These are phyloP conservation scores for Fulica atra DNA, from an alignment of 2,113 vertebrate species.

Conservation along the genomic window DNA sequence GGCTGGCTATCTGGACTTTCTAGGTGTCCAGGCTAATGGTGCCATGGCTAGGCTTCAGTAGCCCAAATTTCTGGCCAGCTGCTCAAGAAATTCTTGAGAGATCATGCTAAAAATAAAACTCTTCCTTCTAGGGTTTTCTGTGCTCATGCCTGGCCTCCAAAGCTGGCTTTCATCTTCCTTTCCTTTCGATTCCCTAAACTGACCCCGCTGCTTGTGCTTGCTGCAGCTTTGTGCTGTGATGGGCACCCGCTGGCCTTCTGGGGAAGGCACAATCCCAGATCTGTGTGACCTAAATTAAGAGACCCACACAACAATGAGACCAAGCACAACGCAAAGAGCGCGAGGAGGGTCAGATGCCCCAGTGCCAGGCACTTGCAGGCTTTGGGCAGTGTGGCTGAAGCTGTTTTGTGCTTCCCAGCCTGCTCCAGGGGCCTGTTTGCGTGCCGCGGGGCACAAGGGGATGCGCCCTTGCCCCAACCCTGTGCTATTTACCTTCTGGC, in stretches of 20 bases:
- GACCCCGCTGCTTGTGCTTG: neutral
- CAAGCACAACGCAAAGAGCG: neutral
- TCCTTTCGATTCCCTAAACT: neutral
- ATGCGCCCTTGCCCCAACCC: neutral
- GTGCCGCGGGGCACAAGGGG: neutral
- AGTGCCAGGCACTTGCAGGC: neutral
- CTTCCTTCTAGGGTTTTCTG: neutral
- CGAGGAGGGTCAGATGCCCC: accelerated
- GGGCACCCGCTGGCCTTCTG: neutral
- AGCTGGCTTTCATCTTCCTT: neutral
- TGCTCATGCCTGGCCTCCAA: neutral
- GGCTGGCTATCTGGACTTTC: neutral
- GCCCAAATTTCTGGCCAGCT: neutral
- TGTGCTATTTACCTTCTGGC: neutral
- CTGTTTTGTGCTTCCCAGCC: neutral
- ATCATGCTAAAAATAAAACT: slow-evolving; percentile 16
- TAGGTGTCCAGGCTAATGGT: neutral
- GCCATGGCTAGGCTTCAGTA: neutral
- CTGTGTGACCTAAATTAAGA: accelerated
- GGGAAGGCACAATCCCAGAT: neutral
- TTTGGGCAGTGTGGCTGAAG: neutral
- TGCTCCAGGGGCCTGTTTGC: accelerated
- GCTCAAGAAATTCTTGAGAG: neutral
- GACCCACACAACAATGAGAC: accelerated
- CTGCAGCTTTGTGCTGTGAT: neutral